Evolutionary conservation across 2,888 invertebrate species (phyloP).

Genomic region (Leptogaster cylindrica): DNA sequence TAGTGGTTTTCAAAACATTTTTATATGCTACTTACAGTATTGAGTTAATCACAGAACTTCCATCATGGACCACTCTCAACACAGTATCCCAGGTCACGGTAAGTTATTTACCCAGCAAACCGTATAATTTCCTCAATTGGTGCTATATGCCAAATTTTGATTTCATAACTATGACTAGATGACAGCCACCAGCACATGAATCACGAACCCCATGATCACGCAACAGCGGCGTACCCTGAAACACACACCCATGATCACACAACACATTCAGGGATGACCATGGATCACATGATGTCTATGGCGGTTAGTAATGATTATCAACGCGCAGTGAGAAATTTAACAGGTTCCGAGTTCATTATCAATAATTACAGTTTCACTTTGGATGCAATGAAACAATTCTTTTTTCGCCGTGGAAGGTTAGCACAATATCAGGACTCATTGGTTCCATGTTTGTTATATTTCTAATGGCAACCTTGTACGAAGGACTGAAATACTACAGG

Average conservation of each 20-base stretch:
- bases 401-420: conserved; percentile 82
- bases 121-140: not conserved
- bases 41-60: no score
- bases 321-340: not conserved
- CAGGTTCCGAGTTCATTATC: no score
- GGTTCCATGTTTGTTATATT: conserved; percentile 92
- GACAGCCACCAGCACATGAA: conserved; percentile 17
- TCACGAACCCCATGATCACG: not conserved
- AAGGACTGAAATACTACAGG: conserved; percentile 77
- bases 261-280: conserved; percentile 37
- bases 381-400: conserved; percentile 77
- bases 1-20: no score
- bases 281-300: conserved; percentile 62
- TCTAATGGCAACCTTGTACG: conserved; percentile 90
- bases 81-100: conserved; percentile 56
- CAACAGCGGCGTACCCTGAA: conserved; percentile 1
- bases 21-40: no score
- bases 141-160: conserved; percentile 18
- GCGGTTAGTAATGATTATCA: conserved; percentile 53
- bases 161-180: conserved; percentile 26
- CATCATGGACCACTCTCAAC: conserved; percentile 59
- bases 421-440: conserved; percentile 76
- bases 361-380: conserved; percentile 75
- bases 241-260: conserved; percentile 42
- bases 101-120: conserved; percentile 40